A percentile compares a stretch with the other conserved stretches of the same genome.
Evolutionary conservation across 2,888 invertebrate species (phyloP).

Genomic region (Platynereis dumerilii): DNA sequence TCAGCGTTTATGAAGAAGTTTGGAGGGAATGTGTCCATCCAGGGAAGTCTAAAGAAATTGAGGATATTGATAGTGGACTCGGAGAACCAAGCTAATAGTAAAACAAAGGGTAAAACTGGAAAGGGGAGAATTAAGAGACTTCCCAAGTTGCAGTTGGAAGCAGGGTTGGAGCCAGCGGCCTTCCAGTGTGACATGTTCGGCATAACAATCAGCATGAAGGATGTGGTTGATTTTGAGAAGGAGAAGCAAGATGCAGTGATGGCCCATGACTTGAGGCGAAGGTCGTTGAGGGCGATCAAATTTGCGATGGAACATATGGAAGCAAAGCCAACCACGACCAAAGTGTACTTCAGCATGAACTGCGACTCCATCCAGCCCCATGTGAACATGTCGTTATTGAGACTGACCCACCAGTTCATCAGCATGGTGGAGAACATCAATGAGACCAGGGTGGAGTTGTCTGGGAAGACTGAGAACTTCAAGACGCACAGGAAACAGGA

Average conservation of each 20-base stretch:
- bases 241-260: slow-evolving; percentile 35
- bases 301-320: slow-evolving; percentile 59
- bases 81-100: slow-evolving; percentile 65
- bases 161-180: slow-evolving; percentile 80
- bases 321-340: slow-evolving; percentile 76
- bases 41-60: slow-evolving; percentile 83
- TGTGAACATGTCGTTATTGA: slow-evolving; percentile 93
- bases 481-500: slow-evolving; percentile 59
- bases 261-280: slow-evolving; percentile 14
- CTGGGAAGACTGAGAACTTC: slow-evolving; percentile 69
- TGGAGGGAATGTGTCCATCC: slow-evolving; percentile 74
- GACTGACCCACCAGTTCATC: slow-evolving; percentile 92
- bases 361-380: slow-evolving; percentile 89
- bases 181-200: slow-evolving; percentile 91
- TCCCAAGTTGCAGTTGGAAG: slow-evolving; percentile 64
- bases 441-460: slow-evolving; percentile 88
- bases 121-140: slow-evolving; percentile 15
- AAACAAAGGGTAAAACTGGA: slow-evolving; percentile 19
- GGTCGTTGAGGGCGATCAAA: slow-evolving; percentile 21
- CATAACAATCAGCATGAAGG: slow-evolving; percentile 86
- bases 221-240: slow-evolving; percentile 81
- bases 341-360: slow-evolving; percentile 84
- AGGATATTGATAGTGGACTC: slow-evolving; percentile 94
- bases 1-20: slow-evolving; percentile 76
- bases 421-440: slow-evolving; percentile 98